Evolutionary conservation across 2,888 invertebrate species (phyloP).

Genomic region (Chymomyza caudatula): DNA sequence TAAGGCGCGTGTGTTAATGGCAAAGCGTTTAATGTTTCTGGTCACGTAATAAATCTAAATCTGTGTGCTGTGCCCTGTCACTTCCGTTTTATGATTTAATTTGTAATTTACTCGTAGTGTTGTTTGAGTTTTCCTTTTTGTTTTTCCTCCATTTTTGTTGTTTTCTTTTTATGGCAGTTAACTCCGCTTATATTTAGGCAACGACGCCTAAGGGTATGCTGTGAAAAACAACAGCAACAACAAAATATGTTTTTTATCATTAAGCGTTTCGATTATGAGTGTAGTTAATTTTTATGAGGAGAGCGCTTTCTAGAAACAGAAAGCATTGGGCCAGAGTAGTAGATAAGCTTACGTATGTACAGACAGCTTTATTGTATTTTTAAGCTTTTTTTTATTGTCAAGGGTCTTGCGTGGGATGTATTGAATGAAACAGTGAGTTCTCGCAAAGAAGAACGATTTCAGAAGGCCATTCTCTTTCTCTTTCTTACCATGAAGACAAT

Average conservation of each 20-base stretch:
- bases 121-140: background rate
- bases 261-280: slow-evolving; percentile 63
- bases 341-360: background rate
- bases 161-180: slow-evolving; percentile 47
- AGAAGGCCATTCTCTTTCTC: too few species aligned
- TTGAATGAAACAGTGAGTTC: too few species aligned
- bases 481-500: too few species aligned
- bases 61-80: slow-evolving; percentile 70
- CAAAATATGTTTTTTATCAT: slow-evolving; percentile 42
- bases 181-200: slow-evolving; percentile 61
- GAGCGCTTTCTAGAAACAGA: slow-evolving; percentile 42
- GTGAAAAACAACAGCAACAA: background rate
- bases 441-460: too few species aligned
- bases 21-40: slow-evolving; percentile 70
- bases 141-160: slow-evolving; percentile 9
- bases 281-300: slow-evolving; percentile 54
- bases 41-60: slow-evolving; percentile 71
- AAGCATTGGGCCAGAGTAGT: background rate
- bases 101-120: slow-evolving; percentile 67
- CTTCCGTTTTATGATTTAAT: slow-evolving; percentile 72
- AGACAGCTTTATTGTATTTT: background rate
- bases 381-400: too few species aligned
- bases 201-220: slow-evolving; percentile 57
- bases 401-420: too few species aligned
- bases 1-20: slow-evolving; percentile 64